Percentiles rank a stretch among this genome's conserved stretches.
phyloP scores from a whole-genome alignment of 2,113 vertebrate species.

The Halcyon senegalensis region DNA sequence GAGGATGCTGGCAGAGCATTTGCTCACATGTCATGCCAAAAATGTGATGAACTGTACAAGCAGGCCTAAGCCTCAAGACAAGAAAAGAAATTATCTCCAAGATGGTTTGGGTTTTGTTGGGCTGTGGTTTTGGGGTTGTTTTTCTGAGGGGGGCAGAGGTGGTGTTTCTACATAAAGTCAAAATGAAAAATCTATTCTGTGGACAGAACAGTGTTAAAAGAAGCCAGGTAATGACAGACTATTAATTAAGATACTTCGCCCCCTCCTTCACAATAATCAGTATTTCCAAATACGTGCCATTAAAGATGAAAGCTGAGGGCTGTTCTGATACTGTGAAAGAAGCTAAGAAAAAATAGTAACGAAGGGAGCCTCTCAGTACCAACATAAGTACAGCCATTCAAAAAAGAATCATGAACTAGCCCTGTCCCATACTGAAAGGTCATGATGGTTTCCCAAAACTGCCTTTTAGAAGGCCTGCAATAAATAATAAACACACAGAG shows the following conservation, averaged over 20 bases:
- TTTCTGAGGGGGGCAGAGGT: neutral
- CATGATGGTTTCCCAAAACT: neutral
- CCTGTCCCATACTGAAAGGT: neutral
- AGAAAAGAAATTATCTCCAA: neutral
- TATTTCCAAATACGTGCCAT: neutral
- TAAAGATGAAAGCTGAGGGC: neutral
- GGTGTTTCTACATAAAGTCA: neutral
- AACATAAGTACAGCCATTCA: neutral
- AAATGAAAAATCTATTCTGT: neutral
- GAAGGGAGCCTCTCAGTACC: neutral
- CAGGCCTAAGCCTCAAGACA: neutral
- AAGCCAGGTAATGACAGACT: neutral
- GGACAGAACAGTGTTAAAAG: neutral
- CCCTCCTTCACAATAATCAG: neutral
- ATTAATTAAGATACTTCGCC: neutral
- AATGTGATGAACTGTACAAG: neutral
- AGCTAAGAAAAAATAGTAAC: neutral
- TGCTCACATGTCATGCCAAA: fast-evolving
- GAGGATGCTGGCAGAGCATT: neutral
- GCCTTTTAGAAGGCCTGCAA: neutral
- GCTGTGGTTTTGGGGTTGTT: neutral
- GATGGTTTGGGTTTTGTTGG: neutral
- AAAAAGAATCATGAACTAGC: neutral
- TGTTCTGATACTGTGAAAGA: neutral
- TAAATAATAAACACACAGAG: neutral